Conservation (phyloP, 2,888 invertebrate species). For the Philhelius pedissequus region DNA sequence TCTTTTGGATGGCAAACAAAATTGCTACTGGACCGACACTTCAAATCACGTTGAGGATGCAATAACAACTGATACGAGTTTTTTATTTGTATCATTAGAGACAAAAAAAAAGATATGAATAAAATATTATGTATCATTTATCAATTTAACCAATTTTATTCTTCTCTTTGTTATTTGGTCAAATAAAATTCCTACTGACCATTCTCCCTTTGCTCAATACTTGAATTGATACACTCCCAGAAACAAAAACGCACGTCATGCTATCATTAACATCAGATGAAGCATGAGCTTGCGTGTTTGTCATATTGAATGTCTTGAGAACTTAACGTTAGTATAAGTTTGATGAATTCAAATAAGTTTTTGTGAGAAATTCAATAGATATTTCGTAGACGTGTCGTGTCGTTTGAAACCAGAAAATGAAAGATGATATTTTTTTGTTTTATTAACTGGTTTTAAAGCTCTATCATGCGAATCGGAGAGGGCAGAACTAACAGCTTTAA, state of each 20-base stretch:
- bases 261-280: conserved; percentile 16
- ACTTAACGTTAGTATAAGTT: background rate
- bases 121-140: background rate
- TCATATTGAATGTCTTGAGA: conserved; percentile 15
- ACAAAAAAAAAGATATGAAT: background rate
- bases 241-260: background rate
- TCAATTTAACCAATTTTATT: conserved; percentile 1
- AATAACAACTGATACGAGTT: background rate
- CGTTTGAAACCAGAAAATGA: background rate
- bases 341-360: conserved; percentile 10
- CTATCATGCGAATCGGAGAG: conserved; percentile 1
- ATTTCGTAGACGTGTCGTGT: background rate
- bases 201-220: background rate
- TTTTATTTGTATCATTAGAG: background rate
- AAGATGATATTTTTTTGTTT: background rate
- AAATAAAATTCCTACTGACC: background rate
- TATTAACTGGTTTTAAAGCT: conserved; percentile 3
- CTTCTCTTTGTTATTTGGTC: background rate
- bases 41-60: background rate
- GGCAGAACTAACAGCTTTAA: background rate
- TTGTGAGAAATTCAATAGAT: conserved; percentile 7
- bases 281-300: conserved; percentile 21
- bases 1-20: background rate
- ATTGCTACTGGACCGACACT: background rate
- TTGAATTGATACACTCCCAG: background rate